Evolutionary conservation across 2,888 invertebrate genomes (phyloP).

Genomic region (Zeuzera pyrina): DNA sequence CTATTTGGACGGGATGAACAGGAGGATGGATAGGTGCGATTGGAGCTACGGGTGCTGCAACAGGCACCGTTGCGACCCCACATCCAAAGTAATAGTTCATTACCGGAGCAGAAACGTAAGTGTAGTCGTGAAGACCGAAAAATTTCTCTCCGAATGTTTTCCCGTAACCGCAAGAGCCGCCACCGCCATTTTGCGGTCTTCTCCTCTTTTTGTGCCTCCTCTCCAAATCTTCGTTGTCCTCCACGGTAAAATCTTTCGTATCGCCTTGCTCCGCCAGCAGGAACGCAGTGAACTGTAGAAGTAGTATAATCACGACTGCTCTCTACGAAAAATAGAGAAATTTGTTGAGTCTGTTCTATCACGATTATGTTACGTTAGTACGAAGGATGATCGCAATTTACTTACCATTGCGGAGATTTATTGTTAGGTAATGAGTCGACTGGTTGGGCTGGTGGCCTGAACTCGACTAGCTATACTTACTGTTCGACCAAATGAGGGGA

Average conservation of each 20-base stretch:
- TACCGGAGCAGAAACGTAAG: conserved; percentile 53
- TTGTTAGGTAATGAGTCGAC: conserved; percentile 12
- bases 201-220: conserved; percentile 44
- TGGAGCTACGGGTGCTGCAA: conserved; percentile 16
- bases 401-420: conserved; percentile 4
- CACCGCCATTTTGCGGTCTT: conserved; percentile 35
- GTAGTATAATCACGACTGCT: conserved; percentile 24
- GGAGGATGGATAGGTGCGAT: conserved; percentile 14
- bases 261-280: conserved; percentile 26
- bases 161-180: conserved; percentile 36
- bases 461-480: conserved; percentile 19
- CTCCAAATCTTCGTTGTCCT: conserved; percentile 38
- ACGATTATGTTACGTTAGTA: no score
- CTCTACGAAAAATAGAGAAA: conserved; percentile 29
- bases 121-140: conserved; percentile 41
- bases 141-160: conserved; percentile 37
- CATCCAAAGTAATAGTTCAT: conserved; percentile 59
- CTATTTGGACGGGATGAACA: conserved; percentile 20
- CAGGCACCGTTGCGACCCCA: conserved; percentile 25
- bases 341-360: no score
- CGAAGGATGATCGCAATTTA: no score
- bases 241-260: conserved; percentile 32
- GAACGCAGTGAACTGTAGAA: conserved; percentile 25
- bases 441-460: conserved; percentile 16
- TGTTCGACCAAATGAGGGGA: not conserved